Percentiles rank a stretch among this genome's conserved stretches.
phyloP scores from a whole-genome alignment of 1,140 invertebrate genomes.

The Goniozus legneri region DNA sequence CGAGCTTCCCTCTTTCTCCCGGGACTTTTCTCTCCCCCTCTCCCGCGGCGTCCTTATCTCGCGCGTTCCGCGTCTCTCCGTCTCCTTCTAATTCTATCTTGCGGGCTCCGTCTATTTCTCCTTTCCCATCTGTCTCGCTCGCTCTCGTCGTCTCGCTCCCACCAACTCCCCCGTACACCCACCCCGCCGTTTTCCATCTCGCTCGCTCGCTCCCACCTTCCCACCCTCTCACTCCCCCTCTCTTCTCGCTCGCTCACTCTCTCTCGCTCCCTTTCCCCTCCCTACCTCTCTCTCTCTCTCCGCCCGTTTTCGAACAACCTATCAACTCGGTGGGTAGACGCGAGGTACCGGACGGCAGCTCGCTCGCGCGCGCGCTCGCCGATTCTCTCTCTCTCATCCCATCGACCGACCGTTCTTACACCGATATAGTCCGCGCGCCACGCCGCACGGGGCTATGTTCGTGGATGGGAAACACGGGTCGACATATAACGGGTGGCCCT shows the following conservation, averaged over 20 bases:
- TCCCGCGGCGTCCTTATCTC: constrained; percentile 22
- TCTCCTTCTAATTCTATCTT: constrained; percentile 54
- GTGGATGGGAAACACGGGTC: constrained; percentile 39
- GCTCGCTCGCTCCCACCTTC: constrained; percentile 20
- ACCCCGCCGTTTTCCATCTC: constrained; percentile 15
- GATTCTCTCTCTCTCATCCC: constrained; percentile 47
- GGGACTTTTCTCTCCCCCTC: constrained; percentile 20
- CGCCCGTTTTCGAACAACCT: constrained; percentile 43
- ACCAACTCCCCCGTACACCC: not conserved
- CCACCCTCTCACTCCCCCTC: constrained; percentile 44
- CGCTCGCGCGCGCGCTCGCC: constrained; percentile 41
- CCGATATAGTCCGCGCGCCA: constrained; percentile 46
- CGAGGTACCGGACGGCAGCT: constrained; percentile 45
- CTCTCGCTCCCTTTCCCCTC: not conserved
- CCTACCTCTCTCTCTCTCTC: constrained; percentile 17
- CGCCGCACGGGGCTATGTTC: constrained; percentile 38
- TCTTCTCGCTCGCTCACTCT: not conserved
- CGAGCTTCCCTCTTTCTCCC: constrained; percentile 8
- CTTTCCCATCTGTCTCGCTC: not conserved
- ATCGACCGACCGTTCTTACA: constrained; percentile 52
- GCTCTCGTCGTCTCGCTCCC: not conserved
- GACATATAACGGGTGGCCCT: constrained; percentile 33
- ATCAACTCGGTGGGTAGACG: constrained; percentile 55
- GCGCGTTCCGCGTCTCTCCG: constrained; percentile 16
- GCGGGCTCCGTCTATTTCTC: constrained; percentile 4